phyloP scores from a whole-genome alignment of 92 coral and sea anemone genomes.

The Umimayanthus chanpuru region DNA sequence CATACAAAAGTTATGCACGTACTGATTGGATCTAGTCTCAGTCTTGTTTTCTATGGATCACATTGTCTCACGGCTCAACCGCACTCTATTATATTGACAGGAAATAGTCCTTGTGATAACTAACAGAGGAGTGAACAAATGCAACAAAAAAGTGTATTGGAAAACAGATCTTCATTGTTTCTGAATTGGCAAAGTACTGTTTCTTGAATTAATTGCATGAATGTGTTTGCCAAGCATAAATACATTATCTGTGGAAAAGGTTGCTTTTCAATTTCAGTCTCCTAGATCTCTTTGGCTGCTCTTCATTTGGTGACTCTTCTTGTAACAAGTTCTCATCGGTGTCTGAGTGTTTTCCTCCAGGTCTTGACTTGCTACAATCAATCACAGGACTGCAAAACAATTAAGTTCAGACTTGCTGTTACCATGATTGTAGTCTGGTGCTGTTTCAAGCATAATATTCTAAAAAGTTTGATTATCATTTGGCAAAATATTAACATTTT shows the following conservation, averaged over 20 bases:
- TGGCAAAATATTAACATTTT: not conserved
- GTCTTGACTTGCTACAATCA: not conserved
- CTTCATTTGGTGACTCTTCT: not conserved
- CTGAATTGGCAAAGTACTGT: not conserved
- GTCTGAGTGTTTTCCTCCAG: not conserved
- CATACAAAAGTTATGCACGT: too few species aligned
- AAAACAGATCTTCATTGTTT: too few species aligned
- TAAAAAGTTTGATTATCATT: too few species aligned
- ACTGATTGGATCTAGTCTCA: too few species aligned
- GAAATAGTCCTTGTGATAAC: too few species aligned
- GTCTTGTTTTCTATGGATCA: too few species aligned
- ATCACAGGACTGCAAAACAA: slow-evolving; percentile 21
- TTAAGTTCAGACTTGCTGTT: not conserved
- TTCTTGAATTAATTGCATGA: not conserved
- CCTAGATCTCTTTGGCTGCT: not conserved
- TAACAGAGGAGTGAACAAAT: too few species aligned
- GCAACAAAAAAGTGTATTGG: too few species aligned
- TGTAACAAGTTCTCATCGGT: not conserved
- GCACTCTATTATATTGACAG: too few species aligned
- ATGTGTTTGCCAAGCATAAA: not conserved
- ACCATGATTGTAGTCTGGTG: not conserved
- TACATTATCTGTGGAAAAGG: not conserved
- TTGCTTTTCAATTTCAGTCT: not conserved
- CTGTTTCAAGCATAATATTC: not conserved
- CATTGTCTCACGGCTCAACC: too few species aligned